phyloP scores from a whole-genome alignment of 2,888 invertebrate species.

The Athalia cordata region DNA sequence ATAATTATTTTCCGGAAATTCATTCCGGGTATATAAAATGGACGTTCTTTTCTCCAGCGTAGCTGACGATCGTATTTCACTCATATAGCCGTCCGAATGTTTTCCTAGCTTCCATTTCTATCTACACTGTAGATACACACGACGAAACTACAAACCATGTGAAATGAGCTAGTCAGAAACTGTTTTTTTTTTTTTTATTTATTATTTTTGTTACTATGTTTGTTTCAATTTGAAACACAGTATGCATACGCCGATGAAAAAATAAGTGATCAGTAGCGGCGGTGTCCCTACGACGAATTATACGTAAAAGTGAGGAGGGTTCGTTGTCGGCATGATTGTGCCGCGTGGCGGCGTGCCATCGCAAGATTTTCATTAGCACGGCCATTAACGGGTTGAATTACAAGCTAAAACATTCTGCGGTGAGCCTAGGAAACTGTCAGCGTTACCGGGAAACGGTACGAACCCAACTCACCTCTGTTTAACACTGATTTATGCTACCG shows the following conservation, averaged over 20 bases:
- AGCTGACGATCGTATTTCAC: too few species aligned
- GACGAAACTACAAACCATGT: too few species aligned
- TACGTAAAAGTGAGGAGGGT: constrained; percentile 8
- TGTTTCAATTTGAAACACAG: constrained; percentile 11
- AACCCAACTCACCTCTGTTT: constrained; percentile 34
- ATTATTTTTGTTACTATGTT: background rate
- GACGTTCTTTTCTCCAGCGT: too few species aligned
- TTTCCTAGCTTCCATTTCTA: too few species aligned
- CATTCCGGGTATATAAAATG: too few species aligned
- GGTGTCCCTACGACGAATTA: constrained; percentile 19
- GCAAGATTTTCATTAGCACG: constrained; percentile 42
- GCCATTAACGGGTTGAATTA: constrained; percentile 47
- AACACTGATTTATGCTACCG: constrained; percentile 36
- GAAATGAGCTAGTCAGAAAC: background rate
- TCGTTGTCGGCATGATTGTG: background rate
- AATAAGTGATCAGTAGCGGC: background rate
- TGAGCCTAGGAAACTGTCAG: constrained; percentile 38
- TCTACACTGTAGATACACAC: too few species aligned
- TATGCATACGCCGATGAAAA: background rate
- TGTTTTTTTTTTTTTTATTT: background rate
- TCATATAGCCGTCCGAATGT: too few species aligned
- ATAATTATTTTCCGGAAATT: too few species aligned
- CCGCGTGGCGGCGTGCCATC: constrained; percentile 21
- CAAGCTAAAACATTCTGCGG: constrained; percentile 9
- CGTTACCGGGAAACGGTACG: constrained; percentile 18